Evolutionary conservation across 2,113 vertebrate genomes (phyloP).

Genomic region (Pterocles gutturalis): DNA sequence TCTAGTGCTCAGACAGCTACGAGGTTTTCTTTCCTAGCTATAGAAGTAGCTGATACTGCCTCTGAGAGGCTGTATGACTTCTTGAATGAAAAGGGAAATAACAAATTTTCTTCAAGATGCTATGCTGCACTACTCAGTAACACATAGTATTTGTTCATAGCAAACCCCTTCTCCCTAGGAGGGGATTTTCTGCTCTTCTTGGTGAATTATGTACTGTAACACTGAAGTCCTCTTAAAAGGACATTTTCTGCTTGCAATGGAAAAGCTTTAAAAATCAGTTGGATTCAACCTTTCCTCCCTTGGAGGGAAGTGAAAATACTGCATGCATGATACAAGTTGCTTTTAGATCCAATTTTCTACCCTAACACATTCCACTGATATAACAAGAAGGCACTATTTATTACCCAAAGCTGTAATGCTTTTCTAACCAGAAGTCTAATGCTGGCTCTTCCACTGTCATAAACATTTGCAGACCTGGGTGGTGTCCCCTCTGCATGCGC

Average conservation of each 20-base stretch:
- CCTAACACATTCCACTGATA: not conserved
- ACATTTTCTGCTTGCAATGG: not conserved
- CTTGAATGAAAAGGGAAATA: not conserved
- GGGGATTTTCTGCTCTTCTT: not conserved
- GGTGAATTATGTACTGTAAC: not conserved
- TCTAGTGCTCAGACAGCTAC: not conserved
- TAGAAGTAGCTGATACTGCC: not conserved
- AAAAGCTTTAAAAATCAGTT: not conserved
- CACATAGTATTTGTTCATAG: not conserved
- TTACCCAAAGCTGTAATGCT: not conserved
- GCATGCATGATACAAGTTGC: not conserved
- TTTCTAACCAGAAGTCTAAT: not conserved
- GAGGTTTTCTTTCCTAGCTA: not conserved
- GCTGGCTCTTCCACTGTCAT: not conserved
- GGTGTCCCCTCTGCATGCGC: not conserved
- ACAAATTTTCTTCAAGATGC: not conserved
- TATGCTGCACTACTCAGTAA: not conserved
- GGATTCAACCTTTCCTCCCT: not conserved
- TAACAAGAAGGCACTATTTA: not conserved
- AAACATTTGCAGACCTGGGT: not conserved
- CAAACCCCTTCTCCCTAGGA: not conserved
- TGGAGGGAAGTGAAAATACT: not conserved
- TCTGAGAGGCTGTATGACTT: not conserved
- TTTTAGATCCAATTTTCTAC: not conserved
- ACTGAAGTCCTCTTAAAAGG: not conserved